phyloP scores from a whole-genome alignment of 2,113 vertebrate genomes.

The Hydrochoerus hydrochaeris region DNA sequence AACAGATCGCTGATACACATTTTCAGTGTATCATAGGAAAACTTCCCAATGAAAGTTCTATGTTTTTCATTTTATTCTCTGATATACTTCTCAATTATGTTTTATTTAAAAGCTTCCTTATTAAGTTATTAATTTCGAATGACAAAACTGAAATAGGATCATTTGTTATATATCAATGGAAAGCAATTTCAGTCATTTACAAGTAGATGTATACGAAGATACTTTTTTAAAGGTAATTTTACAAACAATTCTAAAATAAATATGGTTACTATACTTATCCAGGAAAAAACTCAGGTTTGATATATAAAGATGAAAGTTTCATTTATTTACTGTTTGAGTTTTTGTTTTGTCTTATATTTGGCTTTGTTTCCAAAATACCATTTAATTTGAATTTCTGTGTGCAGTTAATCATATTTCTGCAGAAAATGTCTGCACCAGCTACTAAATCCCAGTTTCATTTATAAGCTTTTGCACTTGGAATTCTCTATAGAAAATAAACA shows the following conservation, averaged over 20 bases:
- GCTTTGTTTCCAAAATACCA: not conserved
- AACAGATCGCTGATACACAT: not conserved
- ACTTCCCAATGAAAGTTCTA: not conserved
- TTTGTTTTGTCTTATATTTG: not conserved
- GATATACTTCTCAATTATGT: not conserved
- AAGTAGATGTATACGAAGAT: not conserved
- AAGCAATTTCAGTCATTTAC: not conserved
- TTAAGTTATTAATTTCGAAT: conserved; percentile 47
- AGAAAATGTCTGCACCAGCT: not conserved
- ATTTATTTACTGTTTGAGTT: not conserved
- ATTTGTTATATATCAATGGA: not conserved
- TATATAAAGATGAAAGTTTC: not conserved
- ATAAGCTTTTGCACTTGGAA: not conserved
- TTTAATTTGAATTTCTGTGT: conserved; percentile 9
- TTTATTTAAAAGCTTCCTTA: not conserved
- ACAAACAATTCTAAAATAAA: conserved; percentile 18
- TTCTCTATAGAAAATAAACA: conserved; percentile 12
- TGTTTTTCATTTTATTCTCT: not conserved
- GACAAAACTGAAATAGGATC: conserved; percentile 16
- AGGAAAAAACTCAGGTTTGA: not conserved
- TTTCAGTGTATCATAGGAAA: not conserved
- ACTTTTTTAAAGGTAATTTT: not conserved
- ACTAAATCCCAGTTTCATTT: conserved; percentile 23
- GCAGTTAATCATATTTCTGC: not conserved
- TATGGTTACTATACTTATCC: not conserved